phyloP scores from a whole-genome alignment of 92 coral and sea anemone species.

The Actinernus sp. region DNA sequence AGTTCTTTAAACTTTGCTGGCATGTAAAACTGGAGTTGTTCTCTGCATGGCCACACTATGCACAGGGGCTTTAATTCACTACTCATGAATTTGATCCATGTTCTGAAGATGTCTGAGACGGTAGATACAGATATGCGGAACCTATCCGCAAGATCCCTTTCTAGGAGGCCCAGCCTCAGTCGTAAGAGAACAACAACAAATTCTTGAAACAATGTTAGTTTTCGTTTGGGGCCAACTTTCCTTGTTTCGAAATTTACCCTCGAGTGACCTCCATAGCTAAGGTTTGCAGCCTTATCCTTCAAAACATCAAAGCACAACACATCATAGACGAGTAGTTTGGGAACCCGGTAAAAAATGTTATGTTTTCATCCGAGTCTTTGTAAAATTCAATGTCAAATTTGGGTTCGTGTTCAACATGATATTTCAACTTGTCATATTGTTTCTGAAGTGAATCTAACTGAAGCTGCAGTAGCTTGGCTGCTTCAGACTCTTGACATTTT shows the following conservation, averaged over 20 bases:
- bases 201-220: constrained; percentile 24
- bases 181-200: constrained; percentile 8
- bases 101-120: constrained; percentile 1
- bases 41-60: constrained; percentile 16
- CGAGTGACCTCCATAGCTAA: not conserved
- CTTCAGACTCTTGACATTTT: too few relatives aligned
- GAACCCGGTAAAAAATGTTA: constrained; percentile 30
- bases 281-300: not conserved
- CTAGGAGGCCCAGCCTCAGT: constrained; percentile 37
- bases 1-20: too few relatives aligned
- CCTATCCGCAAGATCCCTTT: constrained; percentile 26
- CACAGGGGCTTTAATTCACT: constrained; percentile 10
- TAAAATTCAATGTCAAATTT: too few relatives aligned
- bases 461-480: too few relatives aligned
- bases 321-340: constrained; percentile 19
- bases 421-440: too few relatives aligned
- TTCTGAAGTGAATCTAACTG: too few relatives aligned
- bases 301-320: constrained; percentile 9
- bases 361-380: too few relatives aligned
- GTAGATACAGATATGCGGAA: constrained; percentile 13
- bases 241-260: not conserved
- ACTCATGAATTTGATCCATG: constrained; percentile 29
- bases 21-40: constrained; percentile 20
- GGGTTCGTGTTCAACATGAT: too few relatives aligned
- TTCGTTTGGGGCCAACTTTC: constrained; percentile 12